These are phyloP conservation scores for Oryctes rhinoceros DNA, from an alignment of 1,140 invertebrate genomes.

Conservation along the genomic window DNA sequence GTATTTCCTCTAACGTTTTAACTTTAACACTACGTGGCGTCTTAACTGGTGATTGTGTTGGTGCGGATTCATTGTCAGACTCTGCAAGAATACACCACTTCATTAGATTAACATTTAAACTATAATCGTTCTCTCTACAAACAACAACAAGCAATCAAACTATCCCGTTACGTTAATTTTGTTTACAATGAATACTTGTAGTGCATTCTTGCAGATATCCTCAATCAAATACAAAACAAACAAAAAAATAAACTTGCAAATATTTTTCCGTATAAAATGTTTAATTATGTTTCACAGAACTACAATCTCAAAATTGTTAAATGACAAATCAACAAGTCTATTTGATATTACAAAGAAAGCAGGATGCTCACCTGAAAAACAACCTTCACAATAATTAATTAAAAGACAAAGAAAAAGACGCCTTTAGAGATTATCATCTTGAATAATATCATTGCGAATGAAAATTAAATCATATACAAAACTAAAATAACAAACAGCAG, in stretches of 20 bases:
- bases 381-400: not conserved
- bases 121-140: constrained; percentile 24
- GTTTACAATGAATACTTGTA: constrained; percentile 42
- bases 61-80: constrained; percentile 73
- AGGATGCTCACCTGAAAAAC: constrained; percentile 32
- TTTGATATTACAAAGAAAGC: constrained; percentile 17
- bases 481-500: not conserved
- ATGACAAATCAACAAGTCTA: constrained; percentile 30
- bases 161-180: not conserved
- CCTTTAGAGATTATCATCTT: not conserved
- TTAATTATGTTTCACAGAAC: constrained; percentile 40
- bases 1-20: constrained; percentile 73
- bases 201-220: constrained; percentile 56
- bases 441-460: not conserved
- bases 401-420: not conserved
- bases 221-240: constrained; percentile 9
- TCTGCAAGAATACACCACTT: constrained; percentile 74
- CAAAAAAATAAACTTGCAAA: not conserved
- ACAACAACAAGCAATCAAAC: constrained; percentile 37
- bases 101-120: constrained; percentile 41
- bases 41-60: constrained; percentile 68
- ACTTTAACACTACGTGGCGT: constrained; percentile 61
- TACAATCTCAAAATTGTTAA: constrained; percentile 38
- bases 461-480: constrained; percentile 1
- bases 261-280: constrained; percentile 29